A percentile compares a stretch with the other conserved stretches of the same genome.
These are phyloP conservation scores for Peromyscus californicus DNA, from an alignment of 2,113 vertebrate species.

Conservation along the genomic window DNA sequence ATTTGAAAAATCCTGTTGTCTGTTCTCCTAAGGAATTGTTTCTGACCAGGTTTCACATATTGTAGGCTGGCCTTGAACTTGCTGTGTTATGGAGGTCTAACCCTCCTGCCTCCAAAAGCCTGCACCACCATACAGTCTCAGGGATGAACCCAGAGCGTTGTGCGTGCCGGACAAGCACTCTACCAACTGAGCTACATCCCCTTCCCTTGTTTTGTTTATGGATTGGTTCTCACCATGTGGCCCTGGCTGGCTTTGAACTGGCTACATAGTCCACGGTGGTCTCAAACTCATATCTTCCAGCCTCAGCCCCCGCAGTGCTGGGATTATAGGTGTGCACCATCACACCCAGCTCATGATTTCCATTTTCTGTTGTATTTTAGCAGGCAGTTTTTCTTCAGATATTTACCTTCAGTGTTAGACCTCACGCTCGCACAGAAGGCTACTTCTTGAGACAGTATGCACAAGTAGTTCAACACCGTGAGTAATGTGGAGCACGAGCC, in stretches of 20 bases:
- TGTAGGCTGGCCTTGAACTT: background rate
- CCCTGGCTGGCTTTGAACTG: background rate
- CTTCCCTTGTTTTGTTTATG: background rate
- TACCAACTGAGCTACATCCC: background rate
- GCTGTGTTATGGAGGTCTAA: background rate
- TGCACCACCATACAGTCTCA: no score
- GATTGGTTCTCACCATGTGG: background rate
- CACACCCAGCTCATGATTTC: background rate
- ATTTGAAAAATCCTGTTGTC: background rate
- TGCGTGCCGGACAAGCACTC: no score
- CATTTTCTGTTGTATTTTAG: background rate
- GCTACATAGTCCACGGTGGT: fast-evolving
- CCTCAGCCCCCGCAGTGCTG: background rate
- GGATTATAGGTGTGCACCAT: background rate
- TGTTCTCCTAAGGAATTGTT: background rate
- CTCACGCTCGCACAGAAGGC: background rate
- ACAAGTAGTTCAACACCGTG: background rate
- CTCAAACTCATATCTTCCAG: background rate
- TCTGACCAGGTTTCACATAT: background rate
- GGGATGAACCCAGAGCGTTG: background rate
- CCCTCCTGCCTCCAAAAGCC: background rate
- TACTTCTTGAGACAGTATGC: background rate
- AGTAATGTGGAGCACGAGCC: background rate
- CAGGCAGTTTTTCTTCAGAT: background rate
- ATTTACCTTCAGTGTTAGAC: no score